Conservation (phyloP, 2,797 vertebrate species). For the Alectoris magna region DNA sequence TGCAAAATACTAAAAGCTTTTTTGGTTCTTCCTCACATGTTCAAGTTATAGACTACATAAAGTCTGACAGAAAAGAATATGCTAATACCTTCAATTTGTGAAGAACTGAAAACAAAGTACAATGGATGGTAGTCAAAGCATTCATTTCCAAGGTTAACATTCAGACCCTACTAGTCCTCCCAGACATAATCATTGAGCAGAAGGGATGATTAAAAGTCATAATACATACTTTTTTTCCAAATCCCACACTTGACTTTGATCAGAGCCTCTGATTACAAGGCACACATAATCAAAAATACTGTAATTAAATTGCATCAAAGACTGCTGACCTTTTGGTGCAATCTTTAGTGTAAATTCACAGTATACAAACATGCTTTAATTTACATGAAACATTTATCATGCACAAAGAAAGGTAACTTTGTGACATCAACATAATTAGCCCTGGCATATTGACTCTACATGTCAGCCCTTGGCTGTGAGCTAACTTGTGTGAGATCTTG, state of each 20-base stretch:
- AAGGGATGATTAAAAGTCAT: slow-evolving; percentile 32
- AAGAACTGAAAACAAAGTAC: not conserved
- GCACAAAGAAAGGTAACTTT: slow-evolving; percentile 64
- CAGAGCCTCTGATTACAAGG: slow-evolving; percentile 37
- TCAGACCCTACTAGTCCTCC: not conserved
- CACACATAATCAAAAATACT: slow-evolving; percentile 41
- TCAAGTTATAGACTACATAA: not conserved
- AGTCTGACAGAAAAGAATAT: not conserved
- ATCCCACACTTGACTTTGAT: slow-evolving; percentile 38
- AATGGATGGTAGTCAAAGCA: not conserved
- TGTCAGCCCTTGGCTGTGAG: slow-evolving; percentile 73
- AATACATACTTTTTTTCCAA: not conserved
- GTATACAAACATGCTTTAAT: slow-evolving; percentile 56
- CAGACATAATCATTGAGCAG: slow-evolving; percentile 1
- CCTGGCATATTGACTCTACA: slow-evolving; percentile 61
- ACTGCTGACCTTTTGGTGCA: slow-evolving; percentile 50
- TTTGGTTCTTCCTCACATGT: not conserved
- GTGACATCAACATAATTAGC: slow-evolving; percentile 76
- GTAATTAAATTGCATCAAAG: slow-evolving; percentile 59
- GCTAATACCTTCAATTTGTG: not conserved
- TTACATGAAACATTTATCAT: slow-evolving; percentile 52
- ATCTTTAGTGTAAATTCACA: slow-evolving; percentile 57
- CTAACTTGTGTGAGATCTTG: slow-evolving; percentile 75
- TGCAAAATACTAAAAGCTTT: not conserved
- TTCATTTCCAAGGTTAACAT: slow-evolving; percentile 18